Conservation (phyloP, 2,113 vertebrate species). For the Meriones unguiculatus region DNA sequence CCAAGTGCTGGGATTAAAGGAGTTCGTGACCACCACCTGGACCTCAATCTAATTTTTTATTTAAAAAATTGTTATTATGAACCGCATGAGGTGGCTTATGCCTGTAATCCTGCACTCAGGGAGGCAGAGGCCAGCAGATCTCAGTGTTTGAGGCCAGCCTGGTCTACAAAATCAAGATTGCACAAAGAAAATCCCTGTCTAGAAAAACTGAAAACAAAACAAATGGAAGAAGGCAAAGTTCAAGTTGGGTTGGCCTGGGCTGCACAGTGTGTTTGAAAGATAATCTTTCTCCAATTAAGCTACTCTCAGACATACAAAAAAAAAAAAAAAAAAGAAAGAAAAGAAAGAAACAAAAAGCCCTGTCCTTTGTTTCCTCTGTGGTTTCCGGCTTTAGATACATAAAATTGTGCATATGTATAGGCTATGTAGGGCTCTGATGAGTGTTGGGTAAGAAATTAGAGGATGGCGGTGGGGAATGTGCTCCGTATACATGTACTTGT, state of each 20-base stretch:
- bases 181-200: too few relatives aligned
- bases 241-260: neutral
- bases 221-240: neutral
- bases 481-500: neutral
- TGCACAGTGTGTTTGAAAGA: neutral
- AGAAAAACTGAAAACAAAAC: too few relatives aligned
- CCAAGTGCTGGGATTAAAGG: neutral
- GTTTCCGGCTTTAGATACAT: neutral
- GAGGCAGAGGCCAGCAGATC: too few relatives aligned
- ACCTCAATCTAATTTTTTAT: neutral
- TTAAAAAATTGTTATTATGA: neutral
- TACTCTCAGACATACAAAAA: neutral
- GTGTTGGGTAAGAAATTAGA: neutral
- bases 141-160: too few relatives aligned
- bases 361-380: neutral
- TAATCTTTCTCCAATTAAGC: neutral
- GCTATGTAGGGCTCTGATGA: neutral
- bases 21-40: neutral
- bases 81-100: too few relatives aligned
- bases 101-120: too few relatives aligned
- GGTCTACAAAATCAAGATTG: too few relatives aligned
- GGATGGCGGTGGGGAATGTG: neutral
- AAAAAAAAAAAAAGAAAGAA: neutral
- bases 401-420: too few relatives aligned
- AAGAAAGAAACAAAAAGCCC: neutral